phyloP scores from a whole-genome alignment of 2,113 vertebrate genomes.

The Tetraodon nigroviridis region DNA sequence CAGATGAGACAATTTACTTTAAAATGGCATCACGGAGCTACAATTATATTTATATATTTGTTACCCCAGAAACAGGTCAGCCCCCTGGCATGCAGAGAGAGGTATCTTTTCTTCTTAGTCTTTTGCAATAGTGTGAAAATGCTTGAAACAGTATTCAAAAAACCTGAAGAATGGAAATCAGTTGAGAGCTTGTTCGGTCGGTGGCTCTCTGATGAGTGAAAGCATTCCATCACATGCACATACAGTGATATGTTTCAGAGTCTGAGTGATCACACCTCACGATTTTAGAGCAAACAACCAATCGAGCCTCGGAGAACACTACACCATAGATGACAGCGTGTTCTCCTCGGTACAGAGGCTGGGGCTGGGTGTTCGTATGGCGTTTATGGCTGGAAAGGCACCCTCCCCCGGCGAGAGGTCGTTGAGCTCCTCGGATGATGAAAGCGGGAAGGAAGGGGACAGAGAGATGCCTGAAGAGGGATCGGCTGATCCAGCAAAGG shows the following conservation, averaged over 20 bases:
- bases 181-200: slow-evolving; percentile 37
- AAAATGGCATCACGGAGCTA: slow-evolving; percentile 69
- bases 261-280: slow-evolving; percentile 47
- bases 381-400: slow-evolving; percentile 75
- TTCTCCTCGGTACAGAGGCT: slow-evolving; percentile 81
- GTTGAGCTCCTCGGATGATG: slow-evolving; percentile 93
- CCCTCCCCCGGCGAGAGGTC: slow-evolving; percentile 89
- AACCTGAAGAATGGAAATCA: slow-evolving; percentile 65
- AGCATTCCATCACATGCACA: slow-evolving; percentile 72
- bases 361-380: slow-evolving; percentile 86
- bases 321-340: slow-evolving; percentile 74
- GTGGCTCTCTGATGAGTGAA: slow-evolving; percentile 56
- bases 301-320: slow-evolving; percentile 32
- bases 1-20: slow-evolving; percentile 50
- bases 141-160: slow-evolving; percentile 57
- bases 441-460: slow-evolving; percentile 94
- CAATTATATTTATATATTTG: slow-evolving; percentile 50
- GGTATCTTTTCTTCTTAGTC: slow-evolving; percentile 60
- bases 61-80: slow-evolving; percentile 67
- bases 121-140: slow-evolving; percentile 71
- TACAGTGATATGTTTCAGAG: slow-evolving; percentile 66
- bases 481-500: slow-evolving; percentile 91
- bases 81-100: slow-evolving; percentile 72
- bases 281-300: slow-evolving; percentile 28
- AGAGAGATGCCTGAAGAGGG: slow-evolving; percentile 96